Evolutionary conservation across 2,797 vertebrate genomes (phyloP), one percentile per base, ranked within the genome.

Genomic region (Lophura swinhoii): DNA sequence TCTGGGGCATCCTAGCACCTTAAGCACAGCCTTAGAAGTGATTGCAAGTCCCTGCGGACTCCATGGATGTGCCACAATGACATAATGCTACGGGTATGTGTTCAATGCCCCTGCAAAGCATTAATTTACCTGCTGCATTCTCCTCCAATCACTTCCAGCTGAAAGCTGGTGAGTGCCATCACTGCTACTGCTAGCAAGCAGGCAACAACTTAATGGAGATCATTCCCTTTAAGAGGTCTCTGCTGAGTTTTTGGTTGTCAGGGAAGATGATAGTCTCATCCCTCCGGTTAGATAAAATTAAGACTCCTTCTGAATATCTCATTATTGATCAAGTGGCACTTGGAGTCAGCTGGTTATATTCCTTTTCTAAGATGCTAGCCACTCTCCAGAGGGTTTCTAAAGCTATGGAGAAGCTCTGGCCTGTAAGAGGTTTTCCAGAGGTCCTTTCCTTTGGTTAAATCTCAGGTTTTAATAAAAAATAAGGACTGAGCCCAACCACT

Each of bases 321-420:
- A 94, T 96, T 96, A 96, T 96, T 95, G 93, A 96, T 95, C 93
- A 96, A 96, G 95, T 95, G 96, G 92, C 80, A 96, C 96, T 96
- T 95, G 92, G 92, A 96, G 62, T 96, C 94, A 96, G 85, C 85
- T 96, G 91, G 89, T 90, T 94, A 91, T 74, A 44, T 88, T 94
- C 85, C 68, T 93, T 96, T 91, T 95, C 77, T 84, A 89, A 96
- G 94, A 88, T 87, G 86, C 68, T 93, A 95, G 92, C 53, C 80
- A 64, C 64, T 86, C 83, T 95, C 87, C 26, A 86, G 68, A 92
- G 74, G 53, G 37, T 14, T 92, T 91, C 74, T 84, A 84, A 80
- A 39, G 67, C 56, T 78, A 15, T 56, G 44, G 56, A 93, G 76
- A 64, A 81, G 31, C 29, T 3, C 29, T 76, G 82, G 44, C 49